These are phyloP conservation scores for Miltochrista miniata DNA, from an alignment of 2,888 invertebrate genomes.

Conservation along the genomic window DNA sequence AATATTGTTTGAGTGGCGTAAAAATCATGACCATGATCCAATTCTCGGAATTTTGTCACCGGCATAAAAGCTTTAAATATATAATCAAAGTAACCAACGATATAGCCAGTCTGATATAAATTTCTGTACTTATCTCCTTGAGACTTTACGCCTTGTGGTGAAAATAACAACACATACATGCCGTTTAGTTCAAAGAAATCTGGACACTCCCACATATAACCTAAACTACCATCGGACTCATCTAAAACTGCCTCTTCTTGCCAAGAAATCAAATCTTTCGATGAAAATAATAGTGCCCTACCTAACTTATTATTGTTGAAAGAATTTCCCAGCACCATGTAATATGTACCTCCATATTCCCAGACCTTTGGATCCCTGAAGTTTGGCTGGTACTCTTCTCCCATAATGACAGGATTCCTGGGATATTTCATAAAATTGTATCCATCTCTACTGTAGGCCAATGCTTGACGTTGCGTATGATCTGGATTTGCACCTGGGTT, in stretches of 20 bases:
- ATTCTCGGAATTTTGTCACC: conserved; percentile 52
- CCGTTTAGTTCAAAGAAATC: conserved; percentile 72
- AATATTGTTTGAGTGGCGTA: conserved; percentile 72
- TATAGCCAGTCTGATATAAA: conserved; percentile 68
- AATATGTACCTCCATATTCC: conserved; percentile 60
- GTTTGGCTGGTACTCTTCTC: conserved; percentile 58
- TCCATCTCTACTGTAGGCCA: conserved; percentile 66
- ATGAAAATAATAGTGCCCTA: conserved; percentile 60
- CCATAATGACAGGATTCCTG: conserved; percentile 61
- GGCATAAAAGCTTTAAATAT: conserved; percentile 48
- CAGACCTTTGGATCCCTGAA: conserved; percentile 80
- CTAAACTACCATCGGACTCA: conserved; percentile 60
- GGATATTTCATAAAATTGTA: conserved; percentile 54
- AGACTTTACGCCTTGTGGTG: no score
- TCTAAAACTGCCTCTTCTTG: conserved; percentile 49
- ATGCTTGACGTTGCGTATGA: conserved; percentile 54
- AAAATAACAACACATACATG: no score
- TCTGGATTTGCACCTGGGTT: conserved; percentile 43
- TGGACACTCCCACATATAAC: conserved; percentile 80
- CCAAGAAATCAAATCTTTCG: conserved; percentile 62
- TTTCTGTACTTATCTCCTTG: conserved; percentile 64
- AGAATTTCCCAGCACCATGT: conserved; percentile 74
- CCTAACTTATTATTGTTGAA: conserved; percentile 55
- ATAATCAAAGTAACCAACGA: no score
- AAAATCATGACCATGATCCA: conserved; percentile 71